phyloP scores from a whole-genome alignment of 2,888 invertebrate species.

The Diaperis boleti region DNA sequence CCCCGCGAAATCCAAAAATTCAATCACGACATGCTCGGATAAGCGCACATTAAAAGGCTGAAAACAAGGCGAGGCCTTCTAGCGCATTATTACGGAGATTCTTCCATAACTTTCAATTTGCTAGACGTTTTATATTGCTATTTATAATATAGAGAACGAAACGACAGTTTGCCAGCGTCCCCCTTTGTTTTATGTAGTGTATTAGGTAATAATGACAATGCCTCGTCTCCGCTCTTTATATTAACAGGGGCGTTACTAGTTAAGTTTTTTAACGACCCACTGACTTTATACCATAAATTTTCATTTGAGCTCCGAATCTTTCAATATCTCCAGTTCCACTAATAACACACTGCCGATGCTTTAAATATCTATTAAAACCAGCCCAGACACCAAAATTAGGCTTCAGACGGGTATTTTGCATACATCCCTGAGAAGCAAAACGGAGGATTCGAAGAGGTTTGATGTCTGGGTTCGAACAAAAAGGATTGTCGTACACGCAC shows the following conservation, averaged over 20 bases:
- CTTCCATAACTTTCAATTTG: constrained; percentile 45
- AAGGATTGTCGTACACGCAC: too few species aligned
- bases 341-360: constrained; percentile 18
- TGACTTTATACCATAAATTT: constrained; percentile 43
- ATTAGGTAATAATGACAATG: constrained; percentile 45
- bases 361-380: constrained; percentile 22
- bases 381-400: constrained; percentile 14
- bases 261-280: constrained; percentile 44
- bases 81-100: constrained; percentile 38
- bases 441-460: neutral
- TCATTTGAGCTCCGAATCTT: constrained; percentile 30
- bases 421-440: constrained; percentile 5
- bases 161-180: constrained; percentile 42
- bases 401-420: constrained; percentile 21
- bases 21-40: constrained; percentile 31
- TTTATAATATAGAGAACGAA: constrained; percentile 44
- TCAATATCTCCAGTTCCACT: constrained; percentile 16
- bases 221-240: constrained; percentile 42
- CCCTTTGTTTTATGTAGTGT: constrained; percentile 41
- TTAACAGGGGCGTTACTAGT: constrained; percentile 42
- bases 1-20: constrained; percentile 18
- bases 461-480: neutral
- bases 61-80: constrained; percentile 39
- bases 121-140: constrained; percentile 43
- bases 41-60: constrained; percentile 37